A percentile compares a stretch with the other conserved stretches of the same genome.
Conservation (phyloP, 30 jellyfish, hydroid and myxozoan genomes). For the Cassiopea xamachana region DNA sequence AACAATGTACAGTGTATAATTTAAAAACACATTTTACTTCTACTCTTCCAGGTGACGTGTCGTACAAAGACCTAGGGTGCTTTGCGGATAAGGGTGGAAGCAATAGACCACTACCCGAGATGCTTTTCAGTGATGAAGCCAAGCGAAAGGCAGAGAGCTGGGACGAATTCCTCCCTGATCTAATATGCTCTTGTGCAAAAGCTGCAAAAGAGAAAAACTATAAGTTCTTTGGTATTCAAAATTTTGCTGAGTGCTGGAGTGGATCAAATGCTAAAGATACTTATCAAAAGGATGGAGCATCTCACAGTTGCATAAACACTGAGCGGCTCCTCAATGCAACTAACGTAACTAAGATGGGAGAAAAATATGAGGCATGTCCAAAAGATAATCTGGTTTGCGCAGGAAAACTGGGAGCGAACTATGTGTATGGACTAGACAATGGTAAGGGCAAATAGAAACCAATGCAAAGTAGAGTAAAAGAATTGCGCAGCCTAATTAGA, state of each 20-base stretch:
- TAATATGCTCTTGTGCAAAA: slow-evolving; percentile 90
- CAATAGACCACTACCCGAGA: slow-evolving; percentile 69
- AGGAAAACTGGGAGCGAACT: slow-evolving; percentile 71
- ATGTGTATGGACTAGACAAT: slow-evolving; percentile 64
- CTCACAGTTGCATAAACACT: slow-evolving; percentile 30
- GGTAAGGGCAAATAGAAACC: slow-evolving; percentile 17
- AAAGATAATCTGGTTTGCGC: slow-evolving; percentile 56
- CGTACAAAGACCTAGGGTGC: slow-evolving; percentile 80
- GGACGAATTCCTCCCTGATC: slow-evolving; percentile 84
- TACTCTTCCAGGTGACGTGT: slow-evolving; percentile 60
- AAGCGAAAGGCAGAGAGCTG: slow-evolving; percentile 73
- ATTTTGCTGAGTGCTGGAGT: slow-evolving; percentile 77
- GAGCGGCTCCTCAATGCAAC: background rate
- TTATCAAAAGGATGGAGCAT: slow-evolving; percentile 54
- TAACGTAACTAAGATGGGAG: slow-evolving; percentile 13
- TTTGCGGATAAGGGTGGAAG: slow-evolving; percentile 64
- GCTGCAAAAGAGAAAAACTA: slow-evolving; percentile 69
- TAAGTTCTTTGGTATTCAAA: slow-evolving; percentile 67
- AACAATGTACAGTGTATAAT: too few relatives aligned
- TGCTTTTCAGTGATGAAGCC: slow-evolving; percentile 83
- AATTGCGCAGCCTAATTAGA: background rate
- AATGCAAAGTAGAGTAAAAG: background rate
- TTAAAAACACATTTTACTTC: background rate
- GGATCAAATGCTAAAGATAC: slow-evolving; percentile 66
- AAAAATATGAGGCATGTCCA: slow-evolving; percentile 39